Evolutionary conservation across 2,113 vertebrate species (phyloP), one percentile per base, ranked within the genome.

Genomic region (Albula goreensis): DNA sequence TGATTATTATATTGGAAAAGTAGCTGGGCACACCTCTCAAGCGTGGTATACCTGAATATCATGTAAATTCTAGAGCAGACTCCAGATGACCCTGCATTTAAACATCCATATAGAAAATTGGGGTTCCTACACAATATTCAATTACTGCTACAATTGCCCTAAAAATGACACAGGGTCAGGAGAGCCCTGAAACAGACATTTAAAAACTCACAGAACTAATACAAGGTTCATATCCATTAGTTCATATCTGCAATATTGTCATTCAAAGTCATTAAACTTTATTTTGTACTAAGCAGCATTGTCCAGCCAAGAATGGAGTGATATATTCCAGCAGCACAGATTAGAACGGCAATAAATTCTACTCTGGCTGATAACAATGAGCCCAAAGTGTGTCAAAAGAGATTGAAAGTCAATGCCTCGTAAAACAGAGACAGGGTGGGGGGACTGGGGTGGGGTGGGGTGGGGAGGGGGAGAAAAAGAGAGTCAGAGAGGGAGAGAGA

Each of bases 271-370:
- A 82, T 88, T 82, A 7, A 53, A 82, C 81, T 79, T 84, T 87
- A 49, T 81, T 85, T 86, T 81, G 3, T 80, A 88, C 81, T 85
- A 86, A 82, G 82, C 81, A 85, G 80, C 78, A 80, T 86, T 87
- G 86, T 89, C 25, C 82, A 56, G 51, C 51, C 63, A 70, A 87
- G 89, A 89, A 82, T 86, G 60, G 41, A 90, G 66, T 81, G 90
- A 89, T 89, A 88, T 86, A 85, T 86, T 86, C 89, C 88, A 86
- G 86, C 87, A 90, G 81, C 86, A 82, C 88, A 88, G 86, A 90
- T 90, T 80, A 91, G 83, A 77, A 85, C 85, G 7, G 25, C 87
- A 87, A 90, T 91, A 88, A 22, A 88, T 85, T 90, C 85, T 70
- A 82, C 87, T 90, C 78, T 53, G 84, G 41, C 82, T 89, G 86